phyloP scores from a whole-genome alignment of 2,113 vertebrate genomes.

The Lophochroa leadbeateri region DNA sequence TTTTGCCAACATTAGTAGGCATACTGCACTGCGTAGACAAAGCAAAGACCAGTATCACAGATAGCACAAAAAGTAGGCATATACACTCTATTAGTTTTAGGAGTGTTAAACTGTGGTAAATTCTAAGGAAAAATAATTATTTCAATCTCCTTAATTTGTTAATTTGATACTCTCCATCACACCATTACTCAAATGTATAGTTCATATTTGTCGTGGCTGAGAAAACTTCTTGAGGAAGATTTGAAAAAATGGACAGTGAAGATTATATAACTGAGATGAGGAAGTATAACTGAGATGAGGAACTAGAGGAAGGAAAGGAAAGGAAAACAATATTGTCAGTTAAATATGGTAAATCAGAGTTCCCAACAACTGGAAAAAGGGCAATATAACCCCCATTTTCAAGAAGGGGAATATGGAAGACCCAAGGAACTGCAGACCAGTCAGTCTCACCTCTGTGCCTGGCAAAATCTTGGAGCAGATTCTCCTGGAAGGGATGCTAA shows the following conservation, averaged over 20 bases:
- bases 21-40: neutral
- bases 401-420: neutral
- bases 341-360: neutral
- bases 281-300: neutral
- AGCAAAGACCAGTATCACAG: neutral
- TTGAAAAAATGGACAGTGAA: neutral
- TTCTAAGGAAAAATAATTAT: neutral
- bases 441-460: neutral
- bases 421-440: neutral
- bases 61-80: neutral
- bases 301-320: neutral
- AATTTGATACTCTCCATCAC: neutral
- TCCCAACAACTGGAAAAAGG: neutral
- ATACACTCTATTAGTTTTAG: neutral
- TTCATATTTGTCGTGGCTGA: neutral
- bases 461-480: neutral
- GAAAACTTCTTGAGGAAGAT: neutral
- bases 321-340: neutral
- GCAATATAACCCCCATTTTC: neutral
- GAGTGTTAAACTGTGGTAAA: neutral
- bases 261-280: neutral
- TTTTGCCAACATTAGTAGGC: neutral
- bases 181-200: fast-evolving
- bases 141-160: neutral
- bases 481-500: neutral